Base-by-base conservation (phyloP, 2,888 invertebrate species). In the Drosophila yooni region DNA sequence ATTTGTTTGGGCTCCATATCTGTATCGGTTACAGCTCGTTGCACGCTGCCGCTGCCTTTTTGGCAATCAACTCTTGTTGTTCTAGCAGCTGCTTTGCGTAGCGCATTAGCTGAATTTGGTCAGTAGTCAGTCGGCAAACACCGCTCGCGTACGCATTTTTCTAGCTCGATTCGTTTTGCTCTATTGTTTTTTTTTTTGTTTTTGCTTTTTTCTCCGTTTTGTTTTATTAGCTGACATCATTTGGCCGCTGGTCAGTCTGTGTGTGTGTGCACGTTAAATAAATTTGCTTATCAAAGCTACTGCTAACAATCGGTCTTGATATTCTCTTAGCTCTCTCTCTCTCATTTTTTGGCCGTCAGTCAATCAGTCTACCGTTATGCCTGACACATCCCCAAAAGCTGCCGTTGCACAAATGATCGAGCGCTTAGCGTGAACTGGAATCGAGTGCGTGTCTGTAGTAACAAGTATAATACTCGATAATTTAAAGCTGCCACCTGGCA, bases 61-160 rank as follows among this genome's bases (percentile, higher is more conserved):
- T 82, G 82, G 79, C 71, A 75, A 79, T 79, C 71, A 71, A 63
- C 27, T 40, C 13, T 60, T 57, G 51, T 62, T 74, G 66, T 60
- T 57, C n/a, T 70, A 58, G 51, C 65, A 48, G 60, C n/a, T 62
- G 80, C 58, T 75, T 46, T 72, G 64, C 61, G 58, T 57, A 66
- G 43, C 66, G 59, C 72, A 63, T 79, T 82, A 72, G 62, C 70
- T 71, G 72, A 82, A 72, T 85, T 85, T 76, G 79, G 74, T 85
- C 81, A 91, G 88, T 88, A 79, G 79, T 74, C 82, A 79, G 78
- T 74, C 82, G 83, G 62, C 74, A 78, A 82, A 85, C 83, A 79
- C 48, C 88, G 88, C 73, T 68, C 77, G 82, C 90, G 90, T 78
- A 79, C 91, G 83, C 91, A 91, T 88, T 84, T 87, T 81, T 75